Evolutionary conservation across 2,888 invertebrate genomes (phyloP), one percentile per base, ranked within the genome.

Genomic region (Limenitis camilla): DNA sequence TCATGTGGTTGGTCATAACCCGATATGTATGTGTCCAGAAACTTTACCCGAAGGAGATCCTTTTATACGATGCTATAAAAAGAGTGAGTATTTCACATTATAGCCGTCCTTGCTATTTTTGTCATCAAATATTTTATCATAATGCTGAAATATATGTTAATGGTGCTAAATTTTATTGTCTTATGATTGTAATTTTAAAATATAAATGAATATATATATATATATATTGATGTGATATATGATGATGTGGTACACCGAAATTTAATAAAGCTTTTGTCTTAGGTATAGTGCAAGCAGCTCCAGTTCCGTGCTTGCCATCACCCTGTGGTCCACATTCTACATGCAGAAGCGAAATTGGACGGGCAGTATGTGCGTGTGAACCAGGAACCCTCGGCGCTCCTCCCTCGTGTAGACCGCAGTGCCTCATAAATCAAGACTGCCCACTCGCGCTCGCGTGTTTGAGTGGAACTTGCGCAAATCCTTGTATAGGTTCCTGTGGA

Each of bases 401-500:
- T n/a, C 94, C 93, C 0, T 89, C 92, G 56, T 94, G 94, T 65
- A 89, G 94, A 46, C 94, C 93, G 0, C 93, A 94, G 72, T 94
- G 94, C 72, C 84, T 92, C 42, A 93, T 94, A 64, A 92, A 94
- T 70, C 91, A 93, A 71, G 94, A 94, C 66, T 95, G 95, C 68
- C 93, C 93, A 0, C 89, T 91, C 19, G 89, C 91, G 56, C 87
- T 93, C 28, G 92, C 94, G 19, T 95, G 95, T 69, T 84, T 92
- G 9, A 90, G 90, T 60, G 86, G 91, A 62, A 92, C 91, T 62
- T 95, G 95, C 68, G 86, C 90, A 56, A 92, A 94, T 73, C 94
- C 94, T 0, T 95, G 94, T 66, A 80, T 89, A 5, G 93, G 93
- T 29, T 92, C 93, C 5, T 94, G 94, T 66, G 93, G 94, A 28